A percentile compares a stretch with the other conserved stretches of the same genome.
phyloP scores from a whole-genome alignment of 2,888 invertebrate genomes.

The Drosophila kokeensis region DNA sequence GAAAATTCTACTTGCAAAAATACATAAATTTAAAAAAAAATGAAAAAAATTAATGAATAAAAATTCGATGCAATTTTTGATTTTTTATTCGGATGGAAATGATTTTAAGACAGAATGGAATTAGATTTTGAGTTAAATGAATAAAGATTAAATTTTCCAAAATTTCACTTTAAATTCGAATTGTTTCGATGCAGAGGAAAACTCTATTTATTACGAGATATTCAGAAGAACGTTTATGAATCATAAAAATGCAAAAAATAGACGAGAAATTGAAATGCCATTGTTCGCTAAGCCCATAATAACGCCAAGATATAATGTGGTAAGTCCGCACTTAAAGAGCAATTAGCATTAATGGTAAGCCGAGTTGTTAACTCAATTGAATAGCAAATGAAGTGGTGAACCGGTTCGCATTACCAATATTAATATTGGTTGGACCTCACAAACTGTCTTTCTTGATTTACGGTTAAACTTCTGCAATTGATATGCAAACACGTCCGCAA shows the following conservation, averaged over 20 bases:
- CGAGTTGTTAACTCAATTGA: conserved; percentile 2
- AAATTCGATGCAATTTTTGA: no score
- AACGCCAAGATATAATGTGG: conserved; percentile 2
- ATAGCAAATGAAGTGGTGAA: conserved; percentile 20
- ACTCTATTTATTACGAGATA: not conserved
- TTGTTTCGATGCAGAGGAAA: not conserved
- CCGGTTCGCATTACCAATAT: conserved; percentile 39
- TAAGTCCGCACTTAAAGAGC: conserved; percentile 21
- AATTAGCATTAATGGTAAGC: conserved; percentile 14
- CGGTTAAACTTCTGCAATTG: conserved; percentile 22
- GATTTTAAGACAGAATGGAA: not conserved
- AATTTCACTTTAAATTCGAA: not conserved
- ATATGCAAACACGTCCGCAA: conserved; percentile 38
- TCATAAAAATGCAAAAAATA: not conserved
- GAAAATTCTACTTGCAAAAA: no score
- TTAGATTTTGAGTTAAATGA: not conserved
- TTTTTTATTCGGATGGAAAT: not conserved
- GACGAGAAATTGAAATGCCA: not conserved
- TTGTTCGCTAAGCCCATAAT: not conserved
- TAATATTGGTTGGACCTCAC: conserved; percentile 20
- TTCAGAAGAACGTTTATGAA: not conserved
- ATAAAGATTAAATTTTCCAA: not conserved
- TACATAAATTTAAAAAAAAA: no score
- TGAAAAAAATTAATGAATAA: no score
- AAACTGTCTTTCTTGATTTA: conserved; percentile 20